Percentiles rank a stretch among this genome's conserved stretches.
Conservation (phyloP, 1,140 invertebrate genomes). For the Hesperophylax magnus region DNA sequence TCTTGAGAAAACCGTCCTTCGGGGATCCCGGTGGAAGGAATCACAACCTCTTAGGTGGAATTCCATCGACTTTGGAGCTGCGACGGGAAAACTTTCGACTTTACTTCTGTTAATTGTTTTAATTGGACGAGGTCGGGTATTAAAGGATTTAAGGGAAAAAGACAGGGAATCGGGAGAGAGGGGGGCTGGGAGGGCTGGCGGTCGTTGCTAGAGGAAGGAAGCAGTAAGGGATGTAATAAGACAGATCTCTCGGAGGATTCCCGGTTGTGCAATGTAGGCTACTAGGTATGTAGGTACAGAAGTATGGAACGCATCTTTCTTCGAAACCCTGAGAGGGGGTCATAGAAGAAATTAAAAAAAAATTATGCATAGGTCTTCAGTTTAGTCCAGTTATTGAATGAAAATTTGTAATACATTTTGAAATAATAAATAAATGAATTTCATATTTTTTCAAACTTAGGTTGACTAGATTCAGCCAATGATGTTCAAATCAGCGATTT, state of each 20-base stretch:
- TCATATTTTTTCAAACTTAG: no score
- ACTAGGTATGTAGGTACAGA: no score
- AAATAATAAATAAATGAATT: no score
- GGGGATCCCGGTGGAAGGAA: constrained; percentile 28
- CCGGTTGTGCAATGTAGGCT: constrained; percentile 1
- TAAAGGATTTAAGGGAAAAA: constrained; percentile 58
- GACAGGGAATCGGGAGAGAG: constrained; percentile 40
- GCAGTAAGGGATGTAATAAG: constrained; percentile 43
- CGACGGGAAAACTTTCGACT: constrained; percentile 55
- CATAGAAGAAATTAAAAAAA: no score
- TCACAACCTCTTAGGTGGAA: constrained; percentile 51
- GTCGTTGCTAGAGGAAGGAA: neutral
- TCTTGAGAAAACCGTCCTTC: neutral
- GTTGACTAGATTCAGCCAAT: no score
- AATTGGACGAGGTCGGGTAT: constrained; percentile 58
- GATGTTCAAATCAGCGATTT: no score
- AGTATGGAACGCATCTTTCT: no score
- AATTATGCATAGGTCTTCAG: no score
- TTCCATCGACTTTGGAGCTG: constrained; percentile 44
- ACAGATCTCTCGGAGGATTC: constrained; percentile 46
- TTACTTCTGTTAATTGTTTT: constrained; percentile 59
- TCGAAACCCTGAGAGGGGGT: no score
- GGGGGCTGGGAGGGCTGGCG: neutral
- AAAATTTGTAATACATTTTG: no score
- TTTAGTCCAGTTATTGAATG: no score